phyloP scores from a whole-genome alignment of 1,140 invertebrate species.

The Daktulosphaira vitifoliae region DNA sequence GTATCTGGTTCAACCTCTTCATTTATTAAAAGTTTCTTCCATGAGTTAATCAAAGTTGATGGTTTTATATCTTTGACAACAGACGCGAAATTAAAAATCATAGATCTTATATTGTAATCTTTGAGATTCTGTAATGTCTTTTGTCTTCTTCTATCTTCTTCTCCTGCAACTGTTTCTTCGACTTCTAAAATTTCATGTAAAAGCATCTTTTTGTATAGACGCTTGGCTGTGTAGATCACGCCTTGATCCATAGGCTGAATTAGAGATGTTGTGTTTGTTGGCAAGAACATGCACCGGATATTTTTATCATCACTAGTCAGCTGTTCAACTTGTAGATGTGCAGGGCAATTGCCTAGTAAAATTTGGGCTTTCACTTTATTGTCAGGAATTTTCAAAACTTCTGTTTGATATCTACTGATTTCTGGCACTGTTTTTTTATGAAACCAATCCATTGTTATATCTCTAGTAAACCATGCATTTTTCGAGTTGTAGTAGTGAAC shows the following conservation, averaged over 20 bases:
- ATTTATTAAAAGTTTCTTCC: not conserved
- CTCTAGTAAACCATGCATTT: conserved; percentile 33
- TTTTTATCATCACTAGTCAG: conserved; percentile 38
- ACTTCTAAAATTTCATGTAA: conserved; percentile 36
- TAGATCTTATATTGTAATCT: not conserved
- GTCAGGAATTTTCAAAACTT: conserved; percentile 4
- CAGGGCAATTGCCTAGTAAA: conserved; percentile 34
- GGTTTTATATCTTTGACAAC: conserved; percentile 2
- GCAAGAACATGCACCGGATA: conserved; percentile 43
- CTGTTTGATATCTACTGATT: conserved; percentile 34
- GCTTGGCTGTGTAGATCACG: conserved; percentile 43
- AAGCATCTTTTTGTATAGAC: no score
- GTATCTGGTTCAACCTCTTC: conserved; percentile 6
- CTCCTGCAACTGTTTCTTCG: not conserved
- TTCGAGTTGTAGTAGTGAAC: conserved; percentile 14
- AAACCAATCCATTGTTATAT: conserved; percentile 36
- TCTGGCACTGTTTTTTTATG: conserved; percentile 31
- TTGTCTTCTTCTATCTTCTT: conserved; percentile 1
- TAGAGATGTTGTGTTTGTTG: conserved; percentile 45
- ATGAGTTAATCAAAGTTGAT: conserved; percentile 1
- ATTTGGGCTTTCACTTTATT: not conserved
- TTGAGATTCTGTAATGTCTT: no score
- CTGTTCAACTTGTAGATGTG: conserved; percentile 47
- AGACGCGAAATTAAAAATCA: not conserved
- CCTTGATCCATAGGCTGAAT: conserved; percentile 48